Conservation (phyloP, 1,140 invertebrate genomes). For the Andrena cerasifolii region DNA sequence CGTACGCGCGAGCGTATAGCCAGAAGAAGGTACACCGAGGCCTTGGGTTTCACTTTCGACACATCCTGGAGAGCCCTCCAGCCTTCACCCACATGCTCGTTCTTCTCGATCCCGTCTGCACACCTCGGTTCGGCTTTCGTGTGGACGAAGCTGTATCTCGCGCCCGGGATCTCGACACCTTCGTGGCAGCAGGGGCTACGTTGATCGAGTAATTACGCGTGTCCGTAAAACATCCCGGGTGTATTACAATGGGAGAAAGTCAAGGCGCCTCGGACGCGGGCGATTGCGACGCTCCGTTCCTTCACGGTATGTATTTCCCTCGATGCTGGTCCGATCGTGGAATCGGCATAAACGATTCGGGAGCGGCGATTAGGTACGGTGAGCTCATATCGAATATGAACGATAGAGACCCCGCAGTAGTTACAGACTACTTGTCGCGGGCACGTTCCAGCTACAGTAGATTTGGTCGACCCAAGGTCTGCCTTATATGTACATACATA, state of each 20-base stretch:
- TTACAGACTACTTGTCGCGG: too few species aligned
- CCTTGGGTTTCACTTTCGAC: conserved; percentile 81
- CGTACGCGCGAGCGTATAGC: conserved; percentile 28
- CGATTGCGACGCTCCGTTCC: conserved; percentile 5
- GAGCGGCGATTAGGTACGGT: too few species aligned
- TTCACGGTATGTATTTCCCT: conserved; percentile 6
- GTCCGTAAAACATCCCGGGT: conserved; percentile 23
- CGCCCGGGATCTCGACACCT: conserved; percentile 55
- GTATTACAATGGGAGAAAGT: conserved; percentile 41
- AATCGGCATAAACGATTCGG: not conserved
- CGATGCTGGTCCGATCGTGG: not conserved
- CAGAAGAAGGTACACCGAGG: conserved; percentile 42
- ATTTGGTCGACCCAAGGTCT: too few species aligned
- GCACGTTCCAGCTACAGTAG: too few species aligned
- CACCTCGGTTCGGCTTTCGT: conserved; percentile 36
- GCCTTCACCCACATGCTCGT: conserved; percentile 81
- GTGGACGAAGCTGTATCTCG: conserved; percentile 53
- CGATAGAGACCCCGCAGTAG: too few species aligned
- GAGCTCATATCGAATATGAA: too few species aligned
- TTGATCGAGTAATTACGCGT: conserved; percentile 55
- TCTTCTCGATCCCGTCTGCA: conserved; percentile 64
- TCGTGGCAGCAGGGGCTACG: not conserved
- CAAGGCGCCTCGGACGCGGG: conserved; percentile 5
- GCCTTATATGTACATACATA: too few species aligned
- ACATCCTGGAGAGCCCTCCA: conserved; percentile 78